These are phyloP conservation scores for Chondrosia reniformis DNA, from an alignment of 37 sponge, comb jelly and placozoan genomes.

Conservation along the genomic window DNA sequence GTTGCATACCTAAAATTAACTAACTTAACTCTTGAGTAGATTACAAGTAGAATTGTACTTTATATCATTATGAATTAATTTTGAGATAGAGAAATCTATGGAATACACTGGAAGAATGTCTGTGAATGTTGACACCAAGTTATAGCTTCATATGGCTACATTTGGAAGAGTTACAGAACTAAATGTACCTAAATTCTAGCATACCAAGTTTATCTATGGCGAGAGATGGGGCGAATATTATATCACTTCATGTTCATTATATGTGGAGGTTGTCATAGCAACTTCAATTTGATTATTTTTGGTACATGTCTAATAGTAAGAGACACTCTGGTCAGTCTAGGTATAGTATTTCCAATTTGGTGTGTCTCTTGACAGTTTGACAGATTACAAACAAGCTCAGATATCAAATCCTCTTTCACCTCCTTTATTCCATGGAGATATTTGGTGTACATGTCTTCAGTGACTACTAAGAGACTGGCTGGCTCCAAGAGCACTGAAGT, in stretches of 20 bases:
- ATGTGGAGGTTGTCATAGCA: too few relatives aligned
- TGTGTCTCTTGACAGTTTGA: conserved; percentile 8
- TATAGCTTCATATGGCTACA: too few relatives aligned
- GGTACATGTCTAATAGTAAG: conserved; percentile 95
- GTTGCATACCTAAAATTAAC: conserved; percentile 80
- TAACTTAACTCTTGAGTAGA: conserved; percentile 48
- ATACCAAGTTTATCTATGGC: too few relatives aligned
- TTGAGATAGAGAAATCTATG: too few relatives aligned
- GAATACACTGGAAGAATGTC: too few relatives aligned
- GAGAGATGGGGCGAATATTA: too few relatives aligned
- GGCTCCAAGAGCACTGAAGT: conserved; percentile 91
- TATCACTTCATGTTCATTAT: too few relatives aligned
- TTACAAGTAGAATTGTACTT: too few relatives aligned
- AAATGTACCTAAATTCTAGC: too few relatives aligned
- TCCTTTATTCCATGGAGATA: conserved; percentile 83
- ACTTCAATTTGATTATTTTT: conserved; percentile 73
- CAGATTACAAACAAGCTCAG: conserved; percentile 40
- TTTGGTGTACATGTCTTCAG: conserved; percentile 77
- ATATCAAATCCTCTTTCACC: conserved; percentile 40
- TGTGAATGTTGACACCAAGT: too few relatives aligned
- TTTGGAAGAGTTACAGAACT: too few relatives aligned
- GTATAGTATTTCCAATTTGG: conserved; percentile 29
- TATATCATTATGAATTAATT: too few relatives aligned
- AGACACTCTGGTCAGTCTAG: conserved; percentile 87
- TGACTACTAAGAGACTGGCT: conserved; percentile 79